Base-by-base conservation (phyloP, 2,888 invertebrate genomes). In the Lumbricus terrestris region DNA sequence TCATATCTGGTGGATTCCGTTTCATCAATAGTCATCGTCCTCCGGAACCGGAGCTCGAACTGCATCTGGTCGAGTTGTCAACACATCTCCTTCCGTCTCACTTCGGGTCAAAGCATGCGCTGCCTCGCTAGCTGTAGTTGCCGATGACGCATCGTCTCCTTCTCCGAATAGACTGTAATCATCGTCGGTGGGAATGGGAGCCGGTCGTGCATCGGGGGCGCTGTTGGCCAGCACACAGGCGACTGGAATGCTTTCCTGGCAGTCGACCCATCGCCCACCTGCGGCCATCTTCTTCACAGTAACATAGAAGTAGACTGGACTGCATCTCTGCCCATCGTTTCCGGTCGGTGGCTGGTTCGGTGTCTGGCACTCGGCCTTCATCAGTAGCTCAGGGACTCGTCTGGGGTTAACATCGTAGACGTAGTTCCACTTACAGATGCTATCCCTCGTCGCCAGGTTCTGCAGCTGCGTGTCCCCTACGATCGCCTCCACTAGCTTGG, bases 311-410 rank as follows among this genome's bases (percentile, higher is more conserved):
- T 23, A 23, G 13, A 85, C 85, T 6, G 34, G 20, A 16, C 23
- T 35, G 23, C 85, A 85, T 8, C 5, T 69, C 29, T 16, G n/a
- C 1, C 29, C 16, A 29, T 69, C 69, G 29, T 3, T 69, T n/a
- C 8, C 69, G 69, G n/a, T n/a, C n/a, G 69, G 69, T 69, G 69
- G n/a, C 69, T 69, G 29, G n/a, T 69, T 69, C 69, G 8, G 69
- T n/a, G 69, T 69, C 69, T 35, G 85, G 85, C 85, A 85, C 20
- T 35, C 85, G 18, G 85, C 85, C 37, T 85, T 85, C 85, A 85
- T 34, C 85, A 85, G 85, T 35, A 85, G 16, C 37, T 85, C 85
- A 37, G 85, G 85, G 37, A 85, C 85, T 34, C 85, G 85, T 18
- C 85, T 34, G 1, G 85, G 6, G 85, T 85, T 37, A 16, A 85